Evolutionary conservation across 35 echinoderm and acorn worm genomes (phyloP), one percentile per base, ranked within the genome.

Genomic region (Nesometra sesokonis): DNA sequence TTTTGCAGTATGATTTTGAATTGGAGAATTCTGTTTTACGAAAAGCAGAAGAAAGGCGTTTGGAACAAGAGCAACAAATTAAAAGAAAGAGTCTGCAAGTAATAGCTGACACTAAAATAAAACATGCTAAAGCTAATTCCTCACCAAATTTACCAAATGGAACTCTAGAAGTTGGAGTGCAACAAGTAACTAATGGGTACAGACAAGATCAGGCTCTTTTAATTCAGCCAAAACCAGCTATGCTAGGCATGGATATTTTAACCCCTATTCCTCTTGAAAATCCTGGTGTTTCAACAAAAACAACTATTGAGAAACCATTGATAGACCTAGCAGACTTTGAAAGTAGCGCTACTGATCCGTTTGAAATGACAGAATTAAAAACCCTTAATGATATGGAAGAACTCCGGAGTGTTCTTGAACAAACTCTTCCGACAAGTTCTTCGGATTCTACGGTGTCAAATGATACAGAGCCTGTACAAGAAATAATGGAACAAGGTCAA

Each of bases 311-410:
- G 27, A 39, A 84, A 11, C 47, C 83, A 17, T 82, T 84, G 23
- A 85, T 90, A 34, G 88, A 97, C 77, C 77, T 92, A 8, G 88
- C 90, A 34, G 96, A 94, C 37, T 99, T 99, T 90, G 96, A 99
- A 46, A 86, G 43, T 32, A 86, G 80, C 11, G 79, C 89, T 2
- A 91, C 86, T 5, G 96, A 99, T 82, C 96, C 92, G 8, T 99
- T 99, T 90, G 96, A 99, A 79, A 57, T 85, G 33, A 92, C 96
- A 30, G 96, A 99, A 81, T 84, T 99, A 35, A 87, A 99, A 84
- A 99, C 92, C 31, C 36, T 99, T 27, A 90, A 99, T 84, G 96
- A 92, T 79, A 89, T 99, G 87, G 96, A 99, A 52, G 96, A 99
- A 78, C 78, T 99, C 30, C 91, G 90, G 17, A 89, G 84, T 87